Evolutionary conservation across 2,888 invertebrate species (phyloP), one percentile per base, ranked within the genome.

Genomic region (Nowickia ferox): DNA sequence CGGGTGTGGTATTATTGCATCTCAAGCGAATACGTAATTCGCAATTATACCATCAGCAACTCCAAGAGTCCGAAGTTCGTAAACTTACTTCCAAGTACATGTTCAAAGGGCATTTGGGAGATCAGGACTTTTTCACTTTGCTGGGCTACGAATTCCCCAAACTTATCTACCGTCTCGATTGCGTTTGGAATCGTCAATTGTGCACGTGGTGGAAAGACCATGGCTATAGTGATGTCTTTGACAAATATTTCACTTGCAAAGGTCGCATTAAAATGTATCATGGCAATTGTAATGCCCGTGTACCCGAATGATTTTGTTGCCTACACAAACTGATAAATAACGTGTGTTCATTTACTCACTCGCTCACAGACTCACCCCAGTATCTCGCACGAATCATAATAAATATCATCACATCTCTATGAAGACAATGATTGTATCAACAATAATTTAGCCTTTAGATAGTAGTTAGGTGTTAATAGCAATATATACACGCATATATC

Each of bases 201-300:
- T 97, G 97, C 90, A 94, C 94, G 0, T 97, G 96, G 96, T 97
- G 97, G 97, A 94, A 94, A 89, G 95, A 95, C 87, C 95, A 96
- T 88, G 96, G 96, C 0, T 96, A 96, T 88, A 93, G 94, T 46
- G 95, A 95, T 88, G 94, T 96, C 53, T 97, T 97, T 91, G 94
- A 95, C 87, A 93, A 94, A 86, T 97, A 96, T 93, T 95, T 95
- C 87, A 93, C 94, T 71, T 97, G 97, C 90, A 93, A 94, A 79
- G 94, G 94, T 59, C 93, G 94, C 82, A 94, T 95, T 19, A 94
- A 95, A 90, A 93, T 96, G 61, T 95, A 96, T 92, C 96, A 97
- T 91, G 96, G 96, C 11, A 96, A 96, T 92, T 96, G 96, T 91
- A 95, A 96, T 92, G 95, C 96, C n/a, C 94, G 94, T 57, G 95